Evolutionary conservation across 2,888 invertebrate species (phyloP), one percentile per base, ranked within the genome.

Genomic region (Campoletis raptor): DNA sequence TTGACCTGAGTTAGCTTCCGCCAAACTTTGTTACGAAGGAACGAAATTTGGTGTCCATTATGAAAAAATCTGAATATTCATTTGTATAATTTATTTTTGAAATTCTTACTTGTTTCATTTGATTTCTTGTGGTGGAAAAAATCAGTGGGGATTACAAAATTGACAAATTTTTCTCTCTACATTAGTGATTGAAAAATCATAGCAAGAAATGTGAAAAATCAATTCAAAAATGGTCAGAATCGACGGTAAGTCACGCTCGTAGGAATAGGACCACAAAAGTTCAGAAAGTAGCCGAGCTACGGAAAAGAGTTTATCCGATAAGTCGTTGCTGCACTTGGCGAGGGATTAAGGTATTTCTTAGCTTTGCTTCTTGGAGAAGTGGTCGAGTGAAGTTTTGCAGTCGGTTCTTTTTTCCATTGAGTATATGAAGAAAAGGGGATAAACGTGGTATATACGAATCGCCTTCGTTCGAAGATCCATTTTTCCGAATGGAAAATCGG

Each of bases 321-420:
- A 86, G 80, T 81, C 77, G 72, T 86, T 83, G 83, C 81, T 83
- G 72, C 61, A 83, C 77, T 73, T 86, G 73, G 67, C 72, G 69
- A 86, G 77, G 77, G 81, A 86, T 83, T 83, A 83, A 83, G 72
- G 83, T 73, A 72, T 81, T 81, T 72, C 66, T 30, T 81, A 79
- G 76, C 74, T 83, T 80, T 80, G 21, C 81, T 82, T 57, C 15
- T 61, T 21, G 10, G 45, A n/a, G 24, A 3, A 48, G 70, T 30
- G 30, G 36, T 30, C 48, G 45, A 45, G 7, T 48, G 52, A 21
- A 66, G 74, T 57, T 57, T 69, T 37, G 54, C 10, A 42, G 36
- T 66, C 24, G 61, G 37, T 74, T 42, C 54, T 69, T 69, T 61
- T 61, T 69, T 69, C 69, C 69, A 82, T 70, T 77, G 76, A 76